Evolutionary conservation across 92 coral and sea anemone species (phyloP).

Genomic region (Porites cylindrica): DNA sequence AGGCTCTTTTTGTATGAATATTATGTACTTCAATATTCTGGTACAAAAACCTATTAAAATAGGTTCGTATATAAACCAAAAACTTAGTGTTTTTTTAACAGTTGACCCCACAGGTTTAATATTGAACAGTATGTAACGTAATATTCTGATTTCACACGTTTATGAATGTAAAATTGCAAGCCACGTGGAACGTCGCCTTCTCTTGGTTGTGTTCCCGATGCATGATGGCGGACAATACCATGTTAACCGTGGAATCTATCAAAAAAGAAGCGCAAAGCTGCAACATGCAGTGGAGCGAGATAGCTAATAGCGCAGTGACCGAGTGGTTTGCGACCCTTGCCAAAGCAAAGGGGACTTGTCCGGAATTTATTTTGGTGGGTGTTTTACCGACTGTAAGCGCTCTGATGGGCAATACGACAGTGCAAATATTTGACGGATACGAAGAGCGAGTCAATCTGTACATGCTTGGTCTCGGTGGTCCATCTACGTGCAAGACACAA

Average conservation of each 20-base stretch:
- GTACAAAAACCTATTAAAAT: conserved; percentile 14
- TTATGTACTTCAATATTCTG: conserved; percentile 13
- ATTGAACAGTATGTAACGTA: conserved; percentile 8
- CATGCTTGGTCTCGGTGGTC: conserved; percentile 41
- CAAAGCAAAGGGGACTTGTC: conserved; percentile 25
- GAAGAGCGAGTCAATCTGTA: conserved; percentile 42
- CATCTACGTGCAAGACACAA: conserved; percentile 34
- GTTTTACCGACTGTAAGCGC: conserved; percentile 8
- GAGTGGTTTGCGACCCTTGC: conserved; percentile 9
- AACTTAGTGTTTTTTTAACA: not conserved
- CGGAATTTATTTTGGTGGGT: conserved; percentile 12
- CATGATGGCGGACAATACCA: conserved; percentile 1
- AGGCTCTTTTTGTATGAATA: conserved; percentile 15
- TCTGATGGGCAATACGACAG: conserved; percentile 27
- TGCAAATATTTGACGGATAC: conserved; percentile 36
- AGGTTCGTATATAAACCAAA: conserved; percentile 12
- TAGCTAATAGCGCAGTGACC: not conserved
- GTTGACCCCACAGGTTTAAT: conserved; percentile 17
- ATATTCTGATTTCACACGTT: not conserved
- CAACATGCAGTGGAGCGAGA: conserved; percentile 6
- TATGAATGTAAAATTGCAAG: not conserved
- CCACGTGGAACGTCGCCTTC: conserved; percentile 13
- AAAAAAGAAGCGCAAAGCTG: not conserved
- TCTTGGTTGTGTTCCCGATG: not conserved
- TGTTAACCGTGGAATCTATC: conserved; percentile 1